These are phyloP conservation scores for Hippocampus mohnikei DNA, from an alignment of 2,113 vertebrate species.

Conservation along the genomic window DNA sequence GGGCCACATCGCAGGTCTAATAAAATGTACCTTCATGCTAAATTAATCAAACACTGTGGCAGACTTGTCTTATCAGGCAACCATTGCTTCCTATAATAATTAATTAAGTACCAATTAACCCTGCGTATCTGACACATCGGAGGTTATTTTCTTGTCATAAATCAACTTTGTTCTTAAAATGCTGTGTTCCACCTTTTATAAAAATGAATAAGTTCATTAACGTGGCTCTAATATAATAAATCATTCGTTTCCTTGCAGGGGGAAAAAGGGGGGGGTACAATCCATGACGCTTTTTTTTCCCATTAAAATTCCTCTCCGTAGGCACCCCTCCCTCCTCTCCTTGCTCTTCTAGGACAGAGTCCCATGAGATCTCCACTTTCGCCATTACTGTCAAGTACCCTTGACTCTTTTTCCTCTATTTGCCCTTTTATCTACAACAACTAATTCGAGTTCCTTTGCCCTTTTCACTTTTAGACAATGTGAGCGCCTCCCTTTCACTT, in stretches of 20 bases:
- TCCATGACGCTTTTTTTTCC: constrained; percentile 63
- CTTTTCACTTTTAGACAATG: constrained; percentile 93
- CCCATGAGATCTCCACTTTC: constrained; percentile 89
- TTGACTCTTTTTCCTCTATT: constrained; percentile 89
- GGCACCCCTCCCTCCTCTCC: constrained; percentile 20
- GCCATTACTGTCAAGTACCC: constrained; percentile 99
- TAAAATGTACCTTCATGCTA: constrained; percentile 46
- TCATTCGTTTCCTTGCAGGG: constrained; percentile 53
- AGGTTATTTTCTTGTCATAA: constrained; percentile 24
- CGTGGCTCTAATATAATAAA: constrained; percentile 48
- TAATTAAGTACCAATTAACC: constrained; percentile 9
- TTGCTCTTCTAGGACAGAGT: constrained; percentile 70
- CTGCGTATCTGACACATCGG: constrained; percentile 7
- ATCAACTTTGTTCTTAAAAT: constrained; percentile 19
- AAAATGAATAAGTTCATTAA: constrained; percentile 46
- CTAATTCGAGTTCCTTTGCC: constrained; percentile 98
- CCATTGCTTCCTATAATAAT: constrained; percentile 3
- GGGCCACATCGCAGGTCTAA: constrained; percentile 47
- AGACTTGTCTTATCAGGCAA: constrained; percentile 39
- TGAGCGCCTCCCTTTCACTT: constrained; percentile 71
- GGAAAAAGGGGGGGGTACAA: constrained; percentile 55
- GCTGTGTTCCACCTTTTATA: constrained; percentile 6
- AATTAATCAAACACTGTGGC: constrained; percentile 53
- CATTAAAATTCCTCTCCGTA: constrained; percentile 92
- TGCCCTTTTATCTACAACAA: constrained; percentile 99